Evolutionary conservation across 2,888 invertebrate species (phyloP).

Genomic region (Drosophila merina): DNA sequence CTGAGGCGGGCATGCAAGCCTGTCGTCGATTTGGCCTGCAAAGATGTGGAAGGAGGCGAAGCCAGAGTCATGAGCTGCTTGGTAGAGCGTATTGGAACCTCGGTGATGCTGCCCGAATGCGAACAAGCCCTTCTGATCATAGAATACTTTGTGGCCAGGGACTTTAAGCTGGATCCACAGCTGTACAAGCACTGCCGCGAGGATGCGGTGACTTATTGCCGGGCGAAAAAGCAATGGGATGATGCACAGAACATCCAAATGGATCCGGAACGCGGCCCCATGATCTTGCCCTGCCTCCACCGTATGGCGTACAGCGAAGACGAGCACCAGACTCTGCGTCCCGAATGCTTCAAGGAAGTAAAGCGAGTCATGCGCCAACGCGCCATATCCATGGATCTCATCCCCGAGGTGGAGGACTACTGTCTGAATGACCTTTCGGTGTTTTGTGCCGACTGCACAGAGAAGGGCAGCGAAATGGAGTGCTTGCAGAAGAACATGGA

Average conservation of each 20-base stretch:
- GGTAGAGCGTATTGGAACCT: conserved; percentile 94
- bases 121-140: conserved; percentile 96
- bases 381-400: conserved; percentile 95
- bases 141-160: conserved; percentile 97
- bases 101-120: conserved; percentile 93
- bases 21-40: conserved; percentile 92
- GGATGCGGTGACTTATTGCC: conserved; percentile 93
- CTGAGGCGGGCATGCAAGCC: conserved; percentile 93
- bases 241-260: conserved; percentile 86
- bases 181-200: conserved; percentile 93
- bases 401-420: conserved; percentile 96
- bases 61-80: conserved; percentile 95
- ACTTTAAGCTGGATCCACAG: conserved; percentile 96
- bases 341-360: conserved; percentile 89
- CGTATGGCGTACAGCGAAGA: conserved; percentile 86
- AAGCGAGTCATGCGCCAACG: conserved; percentile 96
- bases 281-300: conserved; percentile 96
- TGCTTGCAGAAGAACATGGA: conserved; percentile 95
- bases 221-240: conserved; percentile 91
- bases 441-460: conserved; percentile 93
- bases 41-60: conserved; percentile 89
- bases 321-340: conserved; percentile 85
- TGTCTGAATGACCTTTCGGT: conserved; percentile 94
- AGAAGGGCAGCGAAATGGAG: conserved; percentile 94
- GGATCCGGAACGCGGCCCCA: conserved; percentile 91